Evolutionary conservation across 2,113 vertebrate species (phyloP), one percentile per base, ranked within the genome.

Genomic region (Charadrius vociferus): DNA sequence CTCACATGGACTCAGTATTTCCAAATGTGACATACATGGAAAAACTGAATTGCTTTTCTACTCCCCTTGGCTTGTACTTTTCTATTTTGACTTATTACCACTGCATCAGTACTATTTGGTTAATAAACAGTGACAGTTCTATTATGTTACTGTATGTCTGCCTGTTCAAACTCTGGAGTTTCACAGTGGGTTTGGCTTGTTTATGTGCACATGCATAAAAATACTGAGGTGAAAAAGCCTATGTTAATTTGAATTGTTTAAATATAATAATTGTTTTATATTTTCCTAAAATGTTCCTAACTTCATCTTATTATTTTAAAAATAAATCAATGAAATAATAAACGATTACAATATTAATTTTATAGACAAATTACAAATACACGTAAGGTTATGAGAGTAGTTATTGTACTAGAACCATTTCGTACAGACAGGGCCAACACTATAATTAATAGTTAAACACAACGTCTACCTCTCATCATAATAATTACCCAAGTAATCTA

Each of bases 341-440:
- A 62, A 34, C 2, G 15, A 3, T 6, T 1, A 7, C 0, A 4
- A 9, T 22, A 39, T 17, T 3, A 3, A 27, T 3, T 30, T 7
- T 20, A 20, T 2, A 10, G 0, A 15, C 6, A 34, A 47, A 20
- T 39, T 17, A 37, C 30, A 23, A 43, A 58, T 0, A 27, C 50
- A 47, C 1, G 3, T 24, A 9, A 39, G 53, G 61, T 37, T n/a
- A 21, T 2, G n/a, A 67, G 36, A 56, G 32, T 19, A 81, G 29
- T 17, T 37, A 23, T 1, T 9, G n/a, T 50, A 26, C 23, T 4
- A 24, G 45, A 43, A 21, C 32, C 30, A 6, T 7, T 36, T 12
- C 11, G 9, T 8, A 29, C 50, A n/a, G 16, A 17, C 21, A 5
- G 2, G 49, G n/a, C n/a, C 20, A 47, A 11, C 29, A 7, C 12